These are phyloP conservation scores for Cichlasoma orientale DNA, from an alignment of 2,797 vertebrate species.

Conservation along the genomic window DNA sequence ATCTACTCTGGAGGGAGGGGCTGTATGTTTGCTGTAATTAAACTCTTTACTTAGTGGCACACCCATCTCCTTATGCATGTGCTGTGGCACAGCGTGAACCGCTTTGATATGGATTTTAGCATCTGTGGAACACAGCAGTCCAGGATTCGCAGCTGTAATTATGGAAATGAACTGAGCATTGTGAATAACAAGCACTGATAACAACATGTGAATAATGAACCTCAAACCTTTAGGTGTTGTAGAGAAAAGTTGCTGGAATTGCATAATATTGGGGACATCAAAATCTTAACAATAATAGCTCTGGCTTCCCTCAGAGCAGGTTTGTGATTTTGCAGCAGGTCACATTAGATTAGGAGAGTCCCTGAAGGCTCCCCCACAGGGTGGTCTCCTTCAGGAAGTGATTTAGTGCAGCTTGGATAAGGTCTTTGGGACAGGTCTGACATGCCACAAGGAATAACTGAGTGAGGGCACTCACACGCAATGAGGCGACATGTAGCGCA, in stretches of 20 bases:
- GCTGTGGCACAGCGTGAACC: slow-evolving; percentile 7
- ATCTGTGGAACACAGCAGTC: slow-evolving; percentile 3
- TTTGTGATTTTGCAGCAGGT: slow-evolving; percentile 13
- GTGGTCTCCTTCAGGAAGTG: slow-evolving; percentile 62
- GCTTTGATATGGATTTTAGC: slow-evolving; percentile 10
- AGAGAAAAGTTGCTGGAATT: background rate
- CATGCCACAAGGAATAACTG: slow-evolving; percentile 47
- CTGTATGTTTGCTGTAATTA: slow-evolving; percentile 68
- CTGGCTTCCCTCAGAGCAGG: background rate
- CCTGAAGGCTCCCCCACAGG: slow-evolving; percentile 13
- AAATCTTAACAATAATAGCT: background rate
- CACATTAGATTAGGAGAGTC: slow-evolving; percentile 24
- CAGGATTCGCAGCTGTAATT: background rate
- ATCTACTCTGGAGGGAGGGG: slow-evolving; percentile 58
- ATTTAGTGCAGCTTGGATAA: slow-evolving; percentile 59
- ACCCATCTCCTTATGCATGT: slow-evolving; percentile 53
- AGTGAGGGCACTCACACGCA: slow-evolving; percentile 16
- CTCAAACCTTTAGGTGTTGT: background rate
- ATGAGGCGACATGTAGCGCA: slow-evolving; percentile 34
- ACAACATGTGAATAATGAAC: background rate
- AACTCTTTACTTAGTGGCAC: slow-evolving; percentile 58
- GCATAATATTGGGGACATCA: background rate
- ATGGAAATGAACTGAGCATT: background rate
- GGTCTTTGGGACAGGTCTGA: slow-evolving; percentile 21
- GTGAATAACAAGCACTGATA: background rate